These are phyloP conservation scores for Aradus depressus DNA, from an alignment of 2,888 invertebrate genomes.

Conservation along the genomic window DNA sequence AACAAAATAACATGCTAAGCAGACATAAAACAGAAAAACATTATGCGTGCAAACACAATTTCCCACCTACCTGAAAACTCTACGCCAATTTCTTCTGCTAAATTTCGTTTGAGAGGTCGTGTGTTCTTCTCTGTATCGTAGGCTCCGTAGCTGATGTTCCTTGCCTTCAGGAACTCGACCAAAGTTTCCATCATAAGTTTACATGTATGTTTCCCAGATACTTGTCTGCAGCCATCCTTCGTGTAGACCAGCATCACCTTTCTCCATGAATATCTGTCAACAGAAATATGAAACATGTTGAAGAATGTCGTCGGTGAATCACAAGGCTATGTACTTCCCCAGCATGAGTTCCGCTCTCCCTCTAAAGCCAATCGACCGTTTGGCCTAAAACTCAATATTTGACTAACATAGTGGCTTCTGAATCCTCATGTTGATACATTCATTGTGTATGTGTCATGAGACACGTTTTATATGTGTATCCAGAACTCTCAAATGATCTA, in stretches of 20 bases:
- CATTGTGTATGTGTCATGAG: too few relatives aligned
- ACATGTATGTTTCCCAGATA: slow-evolving; percentile 62
- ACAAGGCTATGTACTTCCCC: too few relatives aligned
- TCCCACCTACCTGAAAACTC: slow-evolving; percentile 46
- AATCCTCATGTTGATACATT: too few relatives aligned
- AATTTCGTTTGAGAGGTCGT: slow-evolving; percentile 37
- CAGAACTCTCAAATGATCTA: too few relatives aligned
- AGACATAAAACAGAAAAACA: not conserved
- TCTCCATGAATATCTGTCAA: slow-evolving; percentile 57
- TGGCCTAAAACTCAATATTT: too few relatives aligned
- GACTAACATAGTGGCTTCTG: too few relatives aligned
- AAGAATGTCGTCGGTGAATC: too few relatives aligned
- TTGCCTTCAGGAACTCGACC: slow-evolving; percentile 45
- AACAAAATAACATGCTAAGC: slow-evolving; percentile 2
- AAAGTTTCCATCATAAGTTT: slow-evolving; percentile 63
- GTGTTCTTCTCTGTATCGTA: slow-evolving; percentile 50
- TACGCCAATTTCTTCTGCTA: slow-evolving; percentile 50
- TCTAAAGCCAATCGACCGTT: too few relatives aligned
- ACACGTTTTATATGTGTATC: too few relatives aligned
- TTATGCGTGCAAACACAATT: not conserved
- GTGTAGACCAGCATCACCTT: slow-evolving; percentile 65
- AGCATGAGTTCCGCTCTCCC: too few relatives aligned
- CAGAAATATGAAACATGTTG: not conserved
- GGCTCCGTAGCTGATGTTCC: slow-evolving; percentile 41
- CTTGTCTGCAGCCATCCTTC: slow-evolving; percentile 52